Percentiles rank a stretch among this genome's conserved stretches.
phyloP scores from a whole-genome alignment of 2,113 vertebrate species.

The Uria lomvia region DNA sequence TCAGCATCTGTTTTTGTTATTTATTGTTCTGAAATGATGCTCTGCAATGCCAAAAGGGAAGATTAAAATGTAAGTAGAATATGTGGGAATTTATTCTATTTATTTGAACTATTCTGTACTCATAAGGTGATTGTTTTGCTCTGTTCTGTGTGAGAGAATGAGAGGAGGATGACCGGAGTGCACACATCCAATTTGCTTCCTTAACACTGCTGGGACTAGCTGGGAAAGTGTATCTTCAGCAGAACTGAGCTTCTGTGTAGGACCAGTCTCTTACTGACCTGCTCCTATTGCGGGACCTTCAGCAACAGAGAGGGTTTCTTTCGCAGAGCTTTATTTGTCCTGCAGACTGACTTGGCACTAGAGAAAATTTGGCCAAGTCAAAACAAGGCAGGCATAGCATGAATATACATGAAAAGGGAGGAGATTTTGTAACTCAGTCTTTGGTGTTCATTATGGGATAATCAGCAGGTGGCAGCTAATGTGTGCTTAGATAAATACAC shows the following conservation, averaged over 20 bases:
- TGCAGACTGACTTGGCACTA: neutral
- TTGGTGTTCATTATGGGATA: neutral
- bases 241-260: neutral
- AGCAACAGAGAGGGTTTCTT: neutral
- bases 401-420: neutral
- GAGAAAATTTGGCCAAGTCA: neutral
- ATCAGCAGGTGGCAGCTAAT: neutral
- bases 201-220: neutral
- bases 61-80: neutral
- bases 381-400: neutral
- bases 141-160: neutral
- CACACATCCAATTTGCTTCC: neutral
- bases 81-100: neutral
- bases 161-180: neutral
- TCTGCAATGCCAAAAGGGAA: neutral
- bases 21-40: neutral
- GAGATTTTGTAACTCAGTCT: neutral
- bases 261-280: neutral
- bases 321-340: neutral
- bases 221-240: neutral
- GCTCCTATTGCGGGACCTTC: neutral
- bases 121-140: neutral
- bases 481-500: neutral
- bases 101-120: neutral
- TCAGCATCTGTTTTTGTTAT: neutral